Conservation (phyloP, 92 coral and sea anemone species). For the Bergia sp. region DNA sequence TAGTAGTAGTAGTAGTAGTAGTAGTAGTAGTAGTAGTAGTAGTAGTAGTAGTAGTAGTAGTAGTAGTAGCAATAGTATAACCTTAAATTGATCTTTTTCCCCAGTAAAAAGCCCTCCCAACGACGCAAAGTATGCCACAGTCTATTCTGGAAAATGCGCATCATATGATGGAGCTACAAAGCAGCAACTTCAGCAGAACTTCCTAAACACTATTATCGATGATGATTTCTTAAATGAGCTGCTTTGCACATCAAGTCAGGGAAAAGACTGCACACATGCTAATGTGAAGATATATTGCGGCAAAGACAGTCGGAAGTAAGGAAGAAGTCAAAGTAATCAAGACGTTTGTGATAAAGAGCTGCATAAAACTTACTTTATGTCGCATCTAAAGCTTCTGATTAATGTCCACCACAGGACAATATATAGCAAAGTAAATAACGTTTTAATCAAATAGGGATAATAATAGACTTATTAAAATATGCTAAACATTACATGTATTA, state of each 20-base stretch:
- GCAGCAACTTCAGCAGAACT: slow-evolving; percentile 52
- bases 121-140: slow-evolving; percentile 56
- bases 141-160: slow-evolving; percentile 69
- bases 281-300: slow-evolving; percentile 79
- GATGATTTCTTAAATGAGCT: slow-evolving; percentile 40
- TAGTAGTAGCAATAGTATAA: no score
- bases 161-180: slow-evolving; percentile 52
- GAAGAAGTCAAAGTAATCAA: not conserved
- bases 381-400: no score
- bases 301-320: slow-evolving; percentile 59
- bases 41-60: no score
- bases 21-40: no score
- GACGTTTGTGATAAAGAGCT: not conserved
- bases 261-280: slow-evolving; percentile 51
- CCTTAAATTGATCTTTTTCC: not conserved
- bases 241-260: slow-evolving; percentile 48
- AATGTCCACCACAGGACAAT: not conserved
- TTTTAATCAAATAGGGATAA: no score
- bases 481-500: no score
- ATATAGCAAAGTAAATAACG: no score
- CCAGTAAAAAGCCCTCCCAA: slow-evolving; percentile 65
- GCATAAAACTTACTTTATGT: no score
- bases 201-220: slow-evolving; percentile 30
- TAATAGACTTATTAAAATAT: no score
- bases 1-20: no score